Base-by-base conservation (phyloP, 1,140 invertebrate genomes). In the Hetaerina americana region DNA sequence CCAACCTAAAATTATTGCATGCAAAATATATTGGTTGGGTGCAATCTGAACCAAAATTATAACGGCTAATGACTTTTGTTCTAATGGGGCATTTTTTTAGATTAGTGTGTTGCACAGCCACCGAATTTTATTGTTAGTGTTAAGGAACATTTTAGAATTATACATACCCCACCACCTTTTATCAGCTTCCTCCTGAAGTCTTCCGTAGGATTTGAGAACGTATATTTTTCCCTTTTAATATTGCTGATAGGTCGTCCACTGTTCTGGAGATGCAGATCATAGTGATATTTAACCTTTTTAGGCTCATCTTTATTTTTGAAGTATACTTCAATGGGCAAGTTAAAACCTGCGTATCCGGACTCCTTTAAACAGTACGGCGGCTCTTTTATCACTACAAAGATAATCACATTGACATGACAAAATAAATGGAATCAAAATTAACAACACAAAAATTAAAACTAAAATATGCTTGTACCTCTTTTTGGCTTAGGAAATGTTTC, bases 321-420 rank as follows among this genome's bases (percentile, higher is more conserved):
- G 79, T 93, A 90, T 70, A 98, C 89, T 76, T 96, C 92, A 77
- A 98, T 95, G 1, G 91, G 91, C 68, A 98, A 83, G 57, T 86
- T 84, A 79, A 98, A 98, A 22, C 95, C 93, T 71, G 94, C 96
- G 86, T 98, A 98, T 1, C 96, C 96, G 6, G 92, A 92, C 79
- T 98, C 95, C 76, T 90, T 89, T 22, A 98, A 87, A 68, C 85
- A 81, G 83, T 94, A 98, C n/a, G 96, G 95, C 49, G 95, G 93
- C 71, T 95, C 91, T 78, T 94, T 96, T 0, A 93, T 80, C 75
- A 92, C 91, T 93, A 81, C 73, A 87, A 87, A 76, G 70, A 72
- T 76, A 28, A 75, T 68, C 76, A n/a, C n/a, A n/a, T 28, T 27
- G 2, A 72, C 27, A 28, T 57, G 27, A 66, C 10, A 49, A 6